A percentile compares a stretch with the other conserved stretches of the same genome.
Evolutionary conservation across 2,797 vertebrate species (phyloP).

Genomic region (Distichodus sexfasciatus): DNA sequence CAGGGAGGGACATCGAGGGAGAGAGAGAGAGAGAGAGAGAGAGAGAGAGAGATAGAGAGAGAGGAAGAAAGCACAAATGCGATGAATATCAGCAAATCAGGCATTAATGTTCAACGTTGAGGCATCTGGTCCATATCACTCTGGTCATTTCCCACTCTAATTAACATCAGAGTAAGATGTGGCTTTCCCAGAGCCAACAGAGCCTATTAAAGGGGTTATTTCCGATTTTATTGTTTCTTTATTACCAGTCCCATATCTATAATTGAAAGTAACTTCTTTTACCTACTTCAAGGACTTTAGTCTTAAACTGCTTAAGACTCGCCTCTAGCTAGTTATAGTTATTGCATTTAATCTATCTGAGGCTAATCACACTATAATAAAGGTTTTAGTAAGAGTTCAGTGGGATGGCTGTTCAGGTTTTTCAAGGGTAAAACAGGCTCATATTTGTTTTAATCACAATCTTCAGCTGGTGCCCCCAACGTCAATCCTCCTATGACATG

Average conservation of each 20-base stretch:
- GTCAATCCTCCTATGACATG: background rate
- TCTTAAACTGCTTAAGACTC: constrained; percentile 10
- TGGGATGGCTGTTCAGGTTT: no score
- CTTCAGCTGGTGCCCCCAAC: background rate
- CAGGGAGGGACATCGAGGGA: no score
- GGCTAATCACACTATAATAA: constrained; percentile 10
- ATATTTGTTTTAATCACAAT: no score
- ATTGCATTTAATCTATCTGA: constrained; percentile 14
- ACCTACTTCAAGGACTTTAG: constrained; percentile 5
- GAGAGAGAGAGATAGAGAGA: background rate
- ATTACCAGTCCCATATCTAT: constrained; percentile 20
- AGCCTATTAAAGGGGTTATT: background rate
- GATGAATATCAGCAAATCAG: background rate
- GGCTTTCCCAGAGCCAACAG: background rate
- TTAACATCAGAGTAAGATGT: constrained; percentile 17
- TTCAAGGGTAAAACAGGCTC: no score
- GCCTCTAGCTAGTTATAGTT: constrained; percentile 3
- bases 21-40: background rate
- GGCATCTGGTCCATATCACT: background rate
- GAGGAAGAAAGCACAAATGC: background rate
- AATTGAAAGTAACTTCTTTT: constrained; percentile 19
- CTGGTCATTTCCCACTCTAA: background rate
- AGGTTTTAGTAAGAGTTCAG: no score
- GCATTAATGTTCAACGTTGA: background rate
- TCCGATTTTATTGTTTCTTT: constrained; percentile 18